These are phyloP conservation scores for Sternotherus odoratus DNA, from an alignment of 2,797 vertebrate species.

Conservation along the genomic window DNA sequence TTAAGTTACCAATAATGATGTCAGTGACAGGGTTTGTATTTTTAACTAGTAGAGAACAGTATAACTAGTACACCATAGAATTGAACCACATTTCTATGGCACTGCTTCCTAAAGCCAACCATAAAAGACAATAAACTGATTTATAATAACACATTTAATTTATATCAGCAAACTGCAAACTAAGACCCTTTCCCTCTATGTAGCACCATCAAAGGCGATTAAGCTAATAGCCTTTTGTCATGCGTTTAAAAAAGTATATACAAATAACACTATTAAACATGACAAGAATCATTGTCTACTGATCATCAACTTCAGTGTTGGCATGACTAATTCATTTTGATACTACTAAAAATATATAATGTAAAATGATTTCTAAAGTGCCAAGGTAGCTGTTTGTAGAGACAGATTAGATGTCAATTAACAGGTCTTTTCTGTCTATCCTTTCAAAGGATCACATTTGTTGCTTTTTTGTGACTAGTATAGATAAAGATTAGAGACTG, in stretches of 20 bases:
- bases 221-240: background rate
- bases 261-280: background rate
- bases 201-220: conserved; percentile 1
- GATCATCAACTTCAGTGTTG: conserved; percentile 36
- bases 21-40: background rate
- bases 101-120: conserved; percentile 28
- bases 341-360: conserved; percentile 52
- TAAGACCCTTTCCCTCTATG: background rate
- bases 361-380: conserved; percentile 65
- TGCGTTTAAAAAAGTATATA: background rate
- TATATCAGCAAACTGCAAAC: conserved; percentile 15
- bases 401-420: conserved; percentile 41
- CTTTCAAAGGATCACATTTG: conserved; percentile 48
- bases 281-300: conserved; percentile 16
- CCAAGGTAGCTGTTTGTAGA: conserved; percentile 8
- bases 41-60: background rate
- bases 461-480: conserved; percentile 29
- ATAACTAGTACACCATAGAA: background rate
- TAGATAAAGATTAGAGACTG: conserved; percentile 37
- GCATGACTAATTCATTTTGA: conserved; percentile 54
- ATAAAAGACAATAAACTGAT: background rate
- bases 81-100: background rate
- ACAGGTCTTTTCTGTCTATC: background rate
- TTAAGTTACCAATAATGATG: background rate
- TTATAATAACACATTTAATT: conserved; percentile 17